Base-by-base conservation (phyloP, 53 echinoderm and acorn worm species). In the Astropecten irregularis region DNA sequence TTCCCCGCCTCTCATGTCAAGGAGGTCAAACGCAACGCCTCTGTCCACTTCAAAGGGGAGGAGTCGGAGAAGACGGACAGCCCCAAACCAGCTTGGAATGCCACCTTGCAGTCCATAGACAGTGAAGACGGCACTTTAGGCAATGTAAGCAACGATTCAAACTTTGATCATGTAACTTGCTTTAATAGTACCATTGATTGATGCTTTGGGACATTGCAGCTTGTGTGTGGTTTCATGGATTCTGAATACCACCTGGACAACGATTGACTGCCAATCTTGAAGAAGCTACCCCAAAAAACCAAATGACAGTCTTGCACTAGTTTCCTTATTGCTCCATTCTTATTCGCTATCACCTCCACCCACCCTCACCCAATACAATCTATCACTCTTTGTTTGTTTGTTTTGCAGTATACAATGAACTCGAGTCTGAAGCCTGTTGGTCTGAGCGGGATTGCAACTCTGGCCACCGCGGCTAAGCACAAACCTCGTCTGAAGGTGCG, bases 1-100 rank as follows among this genome's bases (percentile, higher is more conserved):
- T 93, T 96, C 71, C 96, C 96, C 5, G 91, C 91, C 11, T 96
- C 93, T 21, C 96, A 93, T 36, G 96, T 96, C 54, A 73, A 62
- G 54, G 91, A 93, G 44, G 44, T 89, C 10, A 91, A 91, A 64
- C 59, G 77, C 21, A 85, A 79, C 35, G 19, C 69, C 6, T 22
- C 26, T 28, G 70, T 70, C 50, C 88, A 52, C 61, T 79, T 79
- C 33, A 30, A 28, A 31, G 63, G 23, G 14, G 46, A 76, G 11
- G 52, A 38, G 44, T 42, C 48, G 15, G 46, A 76, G 18, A 52
- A 38, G 34, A 54, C 37, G 15, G 88, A 76, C 9, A 76, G 67
- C 52, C 81, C 90, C 19, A 64, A 85, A 32, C 22, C 71, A 35
- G 85, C 81, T 3, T 85, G 85, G 84, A 70, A 84, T 50, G 58